Conservation (phyloP, 1,140 invertebrate species). For the Drosophila bocqueti region DNA sequence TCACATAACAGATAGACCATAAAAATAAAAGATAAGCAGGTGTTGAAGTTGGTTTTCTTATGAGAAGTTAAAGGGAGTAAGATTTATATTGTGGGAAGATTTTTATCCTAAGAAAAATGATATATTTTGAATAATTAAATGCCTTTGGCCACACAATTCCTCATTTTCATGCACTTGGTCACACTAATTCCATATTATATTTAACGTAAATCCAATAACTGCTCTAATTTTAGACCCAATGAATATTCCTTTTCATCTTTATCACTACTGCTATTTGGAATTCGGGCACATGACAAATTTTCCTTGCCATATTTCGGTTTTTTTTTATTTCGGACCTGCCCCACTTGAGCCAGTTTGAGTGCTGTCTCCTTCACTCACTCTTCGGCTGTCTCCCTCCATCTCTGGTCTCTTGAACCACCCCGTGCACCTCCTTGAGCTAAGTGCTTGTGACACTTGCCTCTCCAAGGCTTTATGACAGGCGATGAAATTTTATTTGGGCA, state of each 20-base stretch:
- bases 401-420: conserved; percentile 1
- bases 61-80: neutral
- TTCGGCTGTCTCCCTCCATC: conserved; percentile 3
- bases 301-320: conserved; percentile 12
- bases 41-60: neutral
- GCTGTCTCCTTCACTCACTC: conserved; percentile 29
- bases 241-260: neutral
- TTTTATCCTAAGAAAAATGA: neutral
- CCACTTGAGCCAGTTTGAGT: conserved; percentile 40
- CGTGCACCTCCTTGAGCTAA: conserved; percentile 56
- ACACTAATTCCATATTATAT: neutral
- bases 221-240: neutral
- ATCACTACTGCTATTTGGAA: neutral
- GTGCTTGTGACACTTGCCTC: conserved; percentile 72
- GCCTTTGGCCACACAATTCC: neutral
- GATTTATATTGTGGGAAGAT: neutral
- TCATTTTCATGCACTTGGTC: neutral
- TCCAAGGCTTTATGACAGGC: conserved; percentile 59
- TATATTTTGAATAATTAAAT: neutral
- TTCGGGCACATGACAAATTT: conserved; percentile 27
- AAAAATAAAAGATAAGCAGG: conserved; percentile 11
- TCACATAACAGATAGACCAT: conserved; percentile 9
- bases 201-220: neutral
- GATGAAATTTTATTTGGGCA: conserved; percentile 53
- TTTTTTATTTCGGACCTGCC: conserved; percentile 14